These are phyloP conservation scores for Drosophila cognata DNA, from an alignment of 2,888 invertebrate genomes.

Conservation along the genomic window DNA sequence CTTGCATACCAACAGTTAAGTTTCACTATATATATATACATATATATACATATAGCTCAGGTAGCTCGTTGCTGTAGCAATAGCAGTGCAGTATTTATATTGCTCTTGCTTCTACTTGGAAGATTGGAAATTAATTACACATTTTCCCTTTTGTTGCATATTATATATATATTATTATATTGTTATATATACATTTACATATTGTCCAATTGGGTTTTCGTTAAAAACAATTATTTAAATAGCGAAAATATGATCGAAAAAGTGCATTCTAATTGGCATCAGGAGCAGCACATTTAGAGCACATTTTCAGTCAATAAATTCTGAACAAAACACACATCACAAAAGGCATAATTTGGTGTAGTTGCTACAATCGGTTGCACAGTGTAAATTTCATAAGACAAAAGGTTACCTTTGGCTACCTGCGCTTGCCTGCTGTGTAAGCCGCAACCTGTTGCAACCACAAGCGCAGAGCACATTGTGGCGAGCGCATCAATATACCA, in stretches of 20 bases:
- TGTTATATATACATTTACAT: neutral
- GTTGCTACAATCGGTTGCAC: conserved; percentile 7
- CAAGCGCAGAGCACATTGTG: conserved; percentile 28
- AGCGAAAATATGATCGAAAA: too few species aligned
- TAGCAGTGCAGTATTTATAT: neutral
- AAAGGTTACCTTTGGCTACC: conserved; percentile 26
- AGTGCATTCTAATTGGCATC: neutral
- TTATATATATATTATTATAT: too few species aligned
- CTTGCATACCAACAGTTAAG: neutral
- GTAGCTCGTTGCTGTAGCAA: neutral
- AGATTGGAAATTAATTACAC: neutral
- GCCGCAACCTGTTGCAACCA: conserved; percentile 56
- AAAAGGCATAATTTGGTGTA: neutral
- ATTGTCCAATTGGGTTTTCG: neutral
- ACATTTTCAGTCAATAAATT: neutral
- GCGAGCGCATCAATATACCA: conserved; percentile 7
- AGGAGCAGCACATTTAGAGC: neutral
- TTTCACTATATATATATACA: neutral
- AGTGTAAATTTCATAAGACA: conserved; percentile 21
- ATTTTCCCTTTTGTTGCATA: neutral
- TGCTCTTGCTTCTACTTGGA: neutral
- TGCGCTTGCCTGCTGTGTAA: conserved; percentile 7
- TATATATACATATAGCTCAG: neutral
- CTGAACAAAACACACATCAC: neutral
- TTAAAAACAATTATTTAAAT: too few species aligned